Conservation (phyloP, 1,140 invertebrate species). For the Stegodyphus mimosarum region DNA sequence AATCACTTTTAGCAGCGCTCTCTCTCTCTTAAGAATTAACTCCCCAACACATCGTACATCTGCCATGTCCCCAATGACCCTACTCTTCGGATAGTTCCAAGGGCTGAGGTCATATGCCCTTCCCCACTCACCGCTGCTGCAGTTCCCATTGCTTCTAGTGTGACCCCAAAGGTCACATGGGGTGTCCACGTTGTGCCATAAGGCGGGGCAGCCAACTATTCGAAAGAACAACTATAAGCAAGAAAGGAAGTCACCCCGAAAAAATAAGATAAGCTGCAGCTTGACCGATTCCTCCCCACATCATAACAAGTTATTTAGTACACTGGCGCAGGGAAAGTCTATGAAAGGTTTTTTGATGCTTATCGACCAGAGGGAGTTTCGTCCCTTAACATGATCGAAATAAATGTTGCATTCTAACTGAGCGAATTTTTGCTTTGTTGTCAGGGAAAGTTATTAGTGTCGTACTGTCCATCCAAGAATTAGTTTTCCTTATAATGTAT, state of each 20-base stretch:
- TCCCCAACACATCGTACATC: conserved; percentile 25
- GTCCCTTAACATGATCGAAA: too few species aligned
- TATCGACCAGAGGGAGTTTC: background rate
- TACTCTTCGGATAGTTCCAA: background rate
- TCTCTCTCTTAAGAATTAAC: background rate
- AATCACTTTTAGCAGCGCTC: background rate
- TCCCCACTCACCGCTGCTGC: too few species aligned
- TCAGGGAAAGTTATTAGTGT: too few species aligned
- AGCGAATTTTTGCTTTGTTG: too few species aligned
- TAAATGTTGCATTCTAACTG: too few species aligned
- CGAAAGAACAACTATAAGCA: conserved; percentile 8
- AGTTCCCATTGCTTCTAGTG: background rate
- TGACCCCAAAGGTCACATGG: background rate
- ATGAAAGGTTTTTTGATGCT: conserved; percentile 5
- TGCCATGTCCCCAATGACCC: conserved; percentile 19
- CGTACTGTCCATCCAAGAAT: too few species aligned
- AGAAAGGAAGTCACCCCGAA: background rate
- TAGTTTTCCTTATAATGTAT: too few species aligned
- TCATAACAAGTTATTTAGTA: conserved; percentile 48
- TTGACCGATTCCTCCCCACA: background rate
- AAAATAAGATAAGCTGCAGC: background rate
- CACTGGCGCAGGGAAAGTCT: background rate
- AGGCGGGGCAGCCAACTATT: background rate
- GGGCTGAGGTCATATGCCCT: background rate
- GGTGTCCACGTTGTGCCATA: background rate